Conservation (phyloP, 2,797 vertebrate genomes). For the Acanthopagrus latus region DNA sequence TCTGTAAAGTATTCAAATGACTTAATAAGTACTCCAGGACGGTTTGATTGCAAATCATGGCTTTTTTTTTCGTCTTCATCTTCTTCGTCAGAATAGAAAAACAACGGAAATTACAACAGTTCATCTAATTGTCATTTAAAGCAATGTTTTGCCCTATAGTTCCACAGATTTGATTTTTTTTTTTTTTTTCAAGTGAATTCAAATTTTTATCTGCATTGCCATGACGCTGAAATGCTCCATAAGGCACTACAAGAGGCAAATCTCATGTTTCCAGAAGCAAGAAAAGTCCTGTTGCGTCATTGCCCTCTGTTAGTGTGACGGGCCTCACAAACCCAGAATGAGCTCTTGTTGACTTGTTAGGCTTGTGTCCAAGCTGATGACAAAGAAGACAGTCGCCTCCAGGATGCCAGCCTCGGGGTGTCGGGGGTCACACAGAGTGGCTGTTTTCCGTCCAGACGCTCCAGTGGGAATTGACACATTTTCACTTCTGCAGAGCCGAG, state of each 20-base stretch:
- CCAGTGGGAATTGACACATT: conserved; percentile 63
- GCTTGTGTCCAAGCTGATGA: conserved; percentile 88
- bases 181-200: conserved; percentile 87
- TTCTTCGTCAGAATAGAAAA: conserved; percentile 75
- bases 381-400: conserved; percentile 85
- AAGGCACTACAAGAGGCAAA: conserved; percentile 97
- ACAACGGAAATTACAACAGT: conserved; percentile 70
- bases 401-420: conserved; percentile 77
- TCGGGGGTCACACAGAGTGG: conserved; percentile 73
- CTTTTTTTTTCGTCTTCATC: conserved; percentile 81
- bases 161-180: conserved; percentile 34
- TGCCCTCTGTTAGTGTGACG: conserved; percentile 87
- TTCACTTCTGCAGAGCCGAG: conserved; percentile 51
- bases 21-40: conserved; percentile 81
- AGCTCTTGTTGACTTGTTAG: conserved; percentile 81
- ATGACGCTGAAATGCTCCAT: conserved; percentile 93
- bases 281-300: conserved; percentile 91
- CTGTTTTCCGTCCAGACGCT: conserved; percentile 72
- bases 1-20: conserved; percentile 75
- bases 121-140: conserved; percentile 78
- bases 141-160: conserved; percentile 77
- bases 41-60: conserved; percentile 92
- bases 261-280: conserved; percentile 89
- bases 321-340: conserved; percentile 69
- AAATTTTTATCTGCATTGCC: conserved; percentile 93